phyloP scores from a whole-genome alignment of 64 coral and sea anemone genomes.

The Dendrophyllia cribrosa region DNA sequence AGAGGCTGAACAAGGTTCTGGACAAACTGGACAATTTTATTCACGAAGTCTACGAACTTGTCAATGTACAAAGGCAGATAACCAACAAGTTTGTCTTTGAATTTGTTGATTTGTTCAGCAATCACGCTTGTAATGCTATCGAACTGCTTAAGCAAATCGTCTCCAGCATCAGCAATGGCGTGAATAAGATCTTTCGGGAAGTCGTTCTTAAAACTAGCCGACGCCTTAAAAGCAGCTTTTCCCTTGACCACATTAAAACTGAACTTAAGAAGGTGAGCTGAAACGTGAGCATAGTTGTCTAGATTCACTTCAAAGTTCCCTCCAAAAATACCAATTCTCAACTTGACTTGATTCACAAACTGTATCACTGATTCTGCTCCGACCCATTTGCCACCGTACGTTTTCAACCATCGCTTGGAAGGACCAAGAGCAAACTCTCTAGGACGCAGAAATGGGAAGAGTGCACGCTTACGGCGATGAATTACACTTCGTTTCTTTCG shows the following conservation, averaged over 20 bases:
- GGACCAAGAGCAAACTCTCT: conserved; percentile 83
- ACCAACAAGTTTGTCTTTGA: conserved; percentile 66
- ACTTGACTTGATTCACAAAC: conserved; percentile 84
- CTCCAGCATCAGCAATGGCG: conserved; percentile 75
- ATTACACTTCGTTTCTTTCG: conserved; percentile 64
- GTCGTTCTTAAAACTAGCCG: conserved; percentile 97
- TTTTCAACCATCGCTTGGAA: conserved; percentile 71
- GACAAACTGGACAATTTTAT: conserved; percentile 83
- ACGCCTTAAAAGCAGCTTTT: conserved; percentile 96
- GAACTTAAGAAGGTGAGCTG: conserved; percentile 79
- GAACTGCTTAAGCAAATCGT: conserved; percentile 76
- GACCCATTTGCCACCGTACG: conserved; percentile 78
- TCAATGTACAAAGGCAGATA: conserved; percentile 73
- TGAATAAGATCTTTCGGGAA: conserved; percentile 98
- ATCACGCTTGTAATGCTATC: conserved; percentile 86
- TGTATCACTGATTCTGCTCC: conserved; percentile 83
- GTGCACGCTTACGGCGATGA: conserved; percentile 84
- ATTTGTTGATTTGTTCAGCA: conserved; percentile 76
- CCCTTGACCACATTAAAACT: conserved; percentile 83
- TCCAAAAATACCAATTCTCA: conserved; percentile 89
- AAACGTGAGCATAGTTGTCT: conserved; percentile 83
- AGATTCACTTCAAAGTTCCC: conserved; percentile 94
- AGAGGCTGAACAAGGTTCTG: conserved; percentile 71
- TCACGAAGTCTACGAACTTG: conserved; percentile 78
- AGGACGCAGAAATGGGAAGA: conserved; percentile 83